Conservation (phyloP, 2,113 vertebrate genomes). For the Romanogobio albipinnatus region DNA sequence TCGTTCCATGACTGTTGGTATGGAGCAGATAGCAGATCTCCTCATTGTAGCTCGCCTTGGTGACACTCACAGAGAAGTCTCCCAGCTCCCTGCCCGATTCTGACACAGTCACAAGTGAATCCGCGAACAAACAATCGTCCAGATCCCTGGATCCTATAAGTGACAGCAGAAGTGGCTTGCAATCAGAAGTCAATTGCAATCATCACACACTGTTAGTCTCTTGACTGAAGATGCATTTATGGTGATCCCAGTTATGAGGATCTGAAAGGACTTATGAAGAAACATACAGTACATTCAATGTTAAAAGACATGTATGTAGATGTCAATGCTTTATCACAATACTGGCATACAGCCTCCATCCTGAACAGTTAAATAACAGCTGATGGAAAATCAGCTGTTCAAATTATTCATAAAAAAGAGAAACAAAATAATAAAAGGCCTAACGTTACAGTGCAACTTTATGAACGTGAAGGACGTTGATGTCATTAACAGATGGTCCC, state of each 20-base stretch:
- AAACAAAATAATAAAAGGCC: constrained; percentile 23
- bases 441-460: not conserved
- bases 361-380: no score
- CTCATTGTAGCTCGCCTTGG: constrained; percentile 64
- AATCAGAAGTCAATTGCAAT: not conserved
- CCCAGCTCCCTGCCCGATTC: constrained; percentile 73
- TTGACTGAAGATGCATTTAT: not conserved
- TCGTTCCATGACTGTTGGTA: constrained; percentile 70
- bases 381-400: not conserved
- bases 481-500: constrained; percentile 48
- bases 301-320: not conserved
- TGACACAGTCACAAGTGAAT: constrained; percentile 77
- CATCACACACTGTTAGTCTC: not conserved
- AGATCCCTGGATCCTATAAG: constrained; percentile 73
- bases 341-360: no score
- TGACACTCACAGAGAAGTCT: constrained; percentile 74
- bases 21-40: constrained; percentile 77
- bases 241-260: not conserved
- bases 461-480: not conserved
- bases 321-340: not conserved
- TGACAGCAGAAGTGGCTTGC: not conserved
- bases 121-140: constrained; percentile 76
- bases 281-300: not conserved
- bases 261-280: not conserved
- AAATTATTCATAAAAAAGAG: not conserved